Evolutionary conservation across 2,888 invertebrate genomes (phyloP), one percentile per base, ranked within the genome.

Genomic region (Ariolimax columbianus): DNA sequence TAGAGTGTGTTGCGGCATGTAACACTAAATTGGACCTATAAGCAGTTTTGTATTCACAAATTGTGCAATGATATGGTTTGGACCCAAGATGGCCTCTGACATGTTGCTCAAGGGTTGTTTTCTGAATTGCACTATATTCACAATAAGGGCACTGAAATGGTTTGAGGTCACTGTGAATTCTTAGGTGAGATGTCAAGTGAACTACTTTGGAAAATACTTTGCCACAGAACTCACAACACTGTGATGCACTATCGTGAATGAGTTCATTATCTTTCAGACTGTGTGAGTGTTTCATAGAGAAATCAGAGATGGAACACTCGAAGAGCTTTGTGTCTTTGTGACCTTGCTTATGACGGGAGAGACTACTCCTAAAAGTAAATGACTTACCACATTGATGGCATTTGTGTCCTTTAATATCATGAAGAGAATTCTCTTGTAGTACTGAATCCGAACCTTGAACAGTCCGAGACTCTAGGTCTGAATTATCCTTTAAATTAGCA

Each of bases 281-380:
- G 0, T 77, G 23, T 47, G 33, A 23, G 36, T 19, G 3, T 9
- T 51, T 14, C 0, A 7, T 1, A 7, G 23, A 73, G 47, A 85
- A 68, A 72, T 75, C 81, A 19, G 73, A 83, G 77, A 80, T 77
- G 14, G 79, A 47, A 47, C 77, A 87, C 19, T 33, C 36, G 26
- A 6, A 3, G 17, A 36, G 14, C 36, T 68, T 14, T 14, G 17
- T 4, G 6, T 36, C 68, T 36, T n/a, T 9, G 26, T 36, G 68
- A 17, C 23, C 36, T 68, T 33, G 33, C 17, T 33, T 2, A 23
- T 63, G 63, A 2, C n/a, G 30, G 14, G 30, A 63, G 63, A 63
- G 63, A 30, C 30, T 14, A 30, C 63, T 63, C 4, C 23, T 47
- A 43, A 19, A 72, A 47, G n/a, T 55, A 51, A 51, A 86, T 86